Percentiles rank a stretch among this genome's conserved stretches.
Conservation (phyloP, 2,888 invertebrate genomes). For the Hirtodrosophila trivittata region DNA sequence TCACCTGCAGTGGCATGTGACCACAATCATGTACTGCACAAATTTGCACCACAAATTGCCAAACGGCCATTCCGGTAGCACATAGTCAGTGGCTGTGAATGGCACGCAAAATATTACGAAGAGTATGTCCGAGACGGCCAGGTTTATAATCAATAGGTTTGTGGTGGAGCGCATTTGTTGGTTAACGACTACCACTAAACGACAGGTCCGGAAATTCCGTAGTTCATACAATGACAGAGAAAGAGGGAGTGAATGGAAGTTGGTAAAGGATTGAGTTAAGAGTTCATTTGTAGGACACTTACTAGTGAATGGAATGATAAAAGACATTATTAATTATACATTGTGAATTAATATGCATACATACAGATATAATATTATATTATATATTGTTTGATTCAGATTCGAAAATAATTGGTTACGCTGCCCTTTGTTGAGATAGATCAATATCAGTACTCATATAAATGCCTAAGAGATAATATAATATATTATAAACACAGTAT, state of each 20-base stretch:
- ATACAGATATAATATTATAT: too few relatives aligned
- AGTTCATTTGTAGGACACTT: slow-evolving; percentile 17
- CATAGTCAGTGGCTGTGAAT: slow-evolving; percentile 95
- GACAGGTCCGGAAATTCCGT: slow-evolving; percentile 30
- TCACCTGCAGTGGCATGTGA: slow-evolving; percentile 91
- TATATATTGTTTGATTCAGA: too few relatives aligned
- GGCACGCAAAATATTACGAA: slow-evolving; percentile 97
- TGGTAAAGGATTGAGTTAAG: slow-evolving; percentile 1
- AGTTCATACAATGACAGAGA: slow-evolving; percentile 10
- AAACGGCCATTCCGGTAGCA: slow-evolving; percentile 94
- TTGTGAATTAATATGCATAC: not conserved
- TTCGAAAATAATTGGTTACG: too few relatives aligned
- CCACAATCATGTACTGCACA: slow-evolving; percentile 94
- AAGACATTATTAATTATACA: not conserved
- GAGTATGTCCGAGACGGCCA: slow-evolving; percentile 94
- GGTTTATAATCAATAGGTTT: slow-evolving; percentile 94
- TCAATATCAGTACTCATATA: too few relatives aligned
- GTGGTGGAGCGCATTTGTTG: slow-evolving; percentile 97
- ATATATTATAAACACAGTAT: too few relatives aligned
- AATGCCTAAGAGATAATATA: too few relatives aligned
- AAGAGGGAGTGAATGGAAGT: not conserved
- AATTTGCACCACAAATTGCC: slow-evolving; percentile 94
- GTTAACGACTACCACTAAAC: slow-evolving; percentile 91
- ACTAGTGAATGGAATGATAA: not conserved
- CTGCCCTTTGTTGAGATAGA: too few relatives aligned